Base-by-base conservation (phyloP, 2,113 vertebrate species). In the Ceyx margarethae region DNA sequence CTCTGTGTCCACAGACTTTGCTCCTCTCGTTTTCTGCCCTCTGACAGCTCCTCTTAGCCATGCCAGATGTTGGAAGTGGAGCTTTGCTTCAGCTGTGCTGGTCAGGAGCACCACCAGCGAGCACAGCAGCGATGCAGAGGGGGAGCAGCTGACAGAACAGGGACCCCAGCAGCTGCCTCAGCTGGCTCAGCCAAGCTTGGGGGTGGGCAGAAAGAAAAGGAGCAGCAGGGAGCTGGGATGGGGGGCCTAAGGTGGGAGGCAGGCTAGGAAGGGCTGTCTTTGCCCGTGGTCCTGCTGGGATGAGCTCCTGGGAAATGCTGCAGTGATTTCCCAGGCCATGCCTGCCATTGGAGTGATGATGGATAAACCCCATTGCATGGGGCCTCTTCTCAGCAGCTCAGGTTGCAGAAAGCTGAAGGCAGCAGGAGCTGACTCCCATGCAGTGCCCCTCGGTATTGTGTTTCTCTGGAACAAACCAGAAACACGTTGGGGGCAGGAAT, bases 401-500 rank as follows among this genome's bases (percentile, higher is more conserved):
- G 93, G 93, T 83, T 82, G 89, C 91, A 88, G 84, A 17, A 81
- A 65, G 82, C 74, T 76, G 72, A 4, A 17, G 68, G 8, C 67
- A 77, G 81, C 37, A 0, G 91, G 71, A 66, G 4, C 46, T 37
- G 75, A 42, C 53, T 85, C 80, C 76, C 80, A 51, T 1, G 83
- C 83, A 11, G 65, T 33, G 72, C 65, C 74, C 69, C 6, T 11
- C 18, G 73, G 89, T 73, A 56, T 90, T 93, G 77, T 69, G 53
- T 95, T 96, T 95, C 91, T 43, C 80, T 86, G 91, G 96, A 95
- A 95, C 71, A 80, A 87, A 93, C 13, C 31, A 85, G 77, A 64
- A 91, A 48, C 95, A 85, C 1, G 18, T 5, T 83, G 60, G 22
- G 29, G 68, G 7, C 0, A 4, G 43, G 46, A 66, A 51, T 40